Percentiles rank a stretch among this genome's conserved stretches.
These are phyloP conservation scores for Xyrauchen texanus DNA, from an alignment of 2,113 vertebrate genomes.

Conservation along the genomic window DNA sequence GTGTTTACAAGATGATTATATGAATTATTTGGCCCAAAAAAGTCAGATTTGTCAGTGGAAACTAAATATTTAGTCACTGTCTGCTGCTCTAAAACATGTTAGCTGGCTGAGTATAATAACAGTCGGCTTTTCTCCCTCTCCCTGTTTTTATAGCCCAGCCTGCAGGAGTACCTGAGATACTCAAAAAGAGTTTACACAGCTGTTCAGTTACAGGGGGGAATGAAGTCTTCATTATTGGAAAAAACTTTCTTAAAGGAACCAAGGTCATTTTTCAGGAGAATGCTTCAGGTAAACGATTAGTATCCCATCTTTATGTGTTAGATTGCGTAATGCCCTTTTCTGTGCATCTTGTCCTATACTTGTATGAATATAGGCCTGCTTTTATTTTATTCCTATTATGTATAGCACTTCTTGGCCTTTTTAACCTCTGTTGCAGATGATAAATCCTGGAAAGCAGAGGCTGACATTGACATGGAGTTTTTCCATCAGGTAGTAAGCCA, in stretches of 20 bases:
- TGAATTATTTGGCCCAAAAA: no score
- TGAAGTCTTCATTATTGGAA: constrained; percentile 97
- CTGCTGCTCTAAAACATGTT: no score
- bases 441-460: constrained; percentile 94
- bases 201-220: constrained; percentile 92
- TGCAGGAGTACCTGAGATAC: constrained; percentile 93
- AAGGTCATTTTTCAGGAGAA: constrained; percentile 99
- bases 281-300: constrained; percentile 30
- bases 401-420: neutral
- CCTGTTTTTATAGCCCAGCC: constrained; percentile 84
- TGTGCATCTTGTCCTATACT: no score
- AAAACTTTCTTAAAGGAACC: constrained; percentile 98
- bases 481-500: constrained; percentile 91
- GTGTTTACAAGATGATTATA: no score
- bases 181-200: constrained; percentile 96
- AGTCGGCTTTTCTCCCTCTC: neutral
- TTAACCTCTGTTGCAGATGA: constrained; percentile 80
- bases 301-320: no score
- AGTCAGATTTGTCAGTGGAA: no score
- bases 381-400: no score
- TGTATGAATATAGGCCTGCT: no score
- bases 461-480: constrained; percentile 98
- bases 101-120: no score
- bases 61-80: no score
- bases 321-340: no score